These are phyloP conservation scores for Rhombomys opimus DNA, from an alignment of 2,113 vertebrate genomes.

Conservation along the genomic window DNA sequence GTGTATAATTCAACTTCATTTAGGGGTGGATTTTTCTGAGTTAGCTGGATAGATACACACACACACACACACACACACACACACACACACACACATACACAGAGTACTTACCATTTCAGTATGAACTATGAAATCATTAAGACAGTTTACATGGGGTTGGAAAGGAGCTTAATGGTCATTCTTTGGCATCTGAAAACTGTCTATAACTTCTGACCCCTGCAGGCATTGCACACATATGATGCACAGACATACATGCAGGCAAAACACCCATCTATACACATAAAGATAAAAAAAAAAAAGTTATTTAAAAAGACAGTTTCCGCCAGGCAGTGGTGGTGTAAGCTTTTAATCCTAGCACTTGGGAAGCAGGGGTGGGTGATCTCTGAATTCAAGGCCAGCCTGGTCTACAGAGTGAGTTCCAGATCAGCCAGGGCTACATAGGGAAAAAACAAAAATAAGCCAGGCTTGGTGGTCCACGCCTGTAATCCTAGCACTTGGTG, in stretches of 20 bases:
- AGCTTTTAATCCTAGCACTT: neutral
- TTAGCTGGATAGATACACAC: neutral
- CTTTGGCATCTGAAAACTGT: neutral
- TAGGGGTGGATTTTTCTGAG: slow-evolving; percentile 27
- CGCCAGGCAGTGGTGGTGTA: neutral
- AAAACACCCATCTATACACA: neutral
- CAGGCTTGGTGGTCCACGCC: too few relatives aligned
- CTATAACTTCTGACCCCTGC: neutral
- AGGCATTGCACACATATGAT: neutral
- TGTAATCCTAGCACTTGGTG: too few relatives aligned
- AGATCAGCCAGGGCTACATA: neutral
- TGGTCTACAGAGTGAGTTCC: neutral
- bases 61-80: neutral
- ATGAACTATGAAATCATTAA: neutral
- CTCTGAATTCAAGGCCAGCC: neutral
- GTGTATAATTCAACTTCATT: neutral
- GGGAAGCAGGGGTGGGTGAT: neutral
- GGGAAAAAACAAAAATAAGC: too few relatives aligned
- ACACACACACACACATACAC: neutral
- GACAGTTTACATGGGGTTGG: neutral
- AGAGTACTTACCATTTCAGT: neutral
- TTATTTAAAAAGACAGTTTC: neutral
- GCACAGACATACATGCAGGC: neutral
- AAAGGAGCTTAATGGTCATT: neutral
- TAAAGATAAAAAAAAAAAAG: neutral